Conservation (phyloP, 2,888 invertebrate species). For the Allygus modestus region DNA sequence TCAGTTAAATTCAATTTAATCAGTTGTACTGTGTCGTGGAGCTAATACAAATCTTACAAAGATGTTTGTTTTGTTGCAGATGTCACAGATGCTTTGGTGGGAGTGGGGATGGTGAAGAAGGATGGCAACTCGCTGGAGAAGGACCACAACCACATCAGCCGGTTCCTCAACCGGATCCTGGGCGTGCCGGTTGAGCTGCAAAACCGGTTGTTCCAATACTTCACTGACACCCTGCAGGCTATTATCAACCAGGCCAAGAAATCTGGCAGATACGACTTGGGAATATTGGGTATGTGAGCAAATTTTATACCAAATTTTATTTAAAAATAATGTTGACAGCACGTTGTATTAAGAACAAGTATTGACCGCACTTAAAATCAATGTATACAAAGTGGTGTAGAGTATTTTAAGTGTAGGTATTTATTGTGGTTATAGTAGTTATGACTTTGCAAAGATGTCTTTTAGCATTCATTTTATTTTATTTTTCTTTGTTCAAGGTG, state of each 20-base stretch:
- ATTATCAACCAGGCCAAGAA: conserved; percentile 96
- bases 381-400: too few relatives aligned
- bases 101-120: conserved; percentile 95
- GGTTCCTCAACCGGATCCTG: conserved; percentile 97
- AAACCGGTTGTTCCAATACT: conserved; percentile 98
- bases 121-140: conserved; percentile 91
- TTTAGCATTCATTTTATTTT: too few relatives aligned
- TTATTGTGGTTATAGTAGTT: too few relatives aligned
- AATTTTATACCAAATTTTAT: not conserved
- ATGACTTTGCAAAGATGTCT: too few relatives aligned
- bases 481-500: too few relatives aligned
- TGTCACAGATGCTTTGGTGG: conserved; percentile 93
- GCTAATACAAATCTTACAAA: too few relatives aligned
- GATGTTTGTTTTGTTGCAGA: conserved; percentile 76
- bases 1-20: too few relatives aligned
- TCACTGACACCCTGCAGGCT: conserved; percentile 95
- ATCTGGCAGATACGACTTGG: conserved; percentile 96
- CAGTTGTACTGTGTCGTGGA: too few relatives aligned
- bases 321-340: too few relatives aligned
- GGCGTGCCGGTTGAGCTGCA: conserved; percentile 98
- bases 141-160: conserved; percentile 98
- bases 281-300: conserved; percentile 82
- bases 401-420: too few relatives aligned
- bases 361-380: too few relatives aligned
- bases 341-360: too few relatives aligned